Evolutionary conservation across 2,797 vertebrate species (phyloP).

Genomic region (Dipus sagitta): DNA sequence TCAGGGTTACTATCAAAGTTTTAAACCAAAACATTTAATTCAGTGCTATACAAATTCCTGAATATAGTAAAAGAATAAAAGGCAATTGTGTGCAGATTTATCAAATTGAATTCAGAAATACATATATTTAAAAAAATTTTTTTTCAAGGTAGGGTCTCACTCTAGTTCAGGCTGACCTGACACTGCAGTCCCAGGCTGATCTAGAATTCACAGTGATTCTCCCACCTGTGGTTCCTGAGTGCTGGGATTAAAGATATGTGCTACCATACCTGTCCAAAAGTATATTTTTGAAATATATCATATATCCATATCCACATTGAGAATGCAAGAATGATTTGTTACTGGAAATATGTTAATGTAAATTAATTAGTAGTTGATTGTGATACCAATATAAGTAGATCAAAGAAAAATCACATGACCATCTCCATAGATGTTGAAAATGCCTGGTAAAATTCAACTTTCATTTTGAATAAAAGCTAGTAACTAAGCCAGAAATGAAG

Average conservation of each 20-base stretch:
- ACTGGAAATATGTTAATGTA: background rate
- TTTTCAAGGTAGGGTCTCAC: no score
- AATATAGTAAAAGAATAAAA: background rate
- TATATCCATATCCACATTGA: background rate
- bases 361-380: background rate
- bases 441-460: background rate
- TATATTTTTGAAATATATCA: background rate
- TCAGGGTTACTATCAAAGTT: background rate
- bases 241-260: no score
- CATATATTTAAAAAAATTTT: background rate
- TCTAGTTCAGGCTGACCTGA: no score
- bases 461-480: background rate
- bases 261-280: background rate
- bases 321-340: background rate
- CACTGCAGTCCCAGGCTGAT: no score
- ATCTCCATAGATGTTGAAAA: background rate
- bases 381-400: background rate
- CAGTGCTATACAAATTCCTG: background rate
- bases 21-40: background rate
- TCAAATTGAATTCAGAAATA: slow-evolving; percentile 3
- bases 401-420: background rate
- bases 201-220: no score
- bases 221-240: no score
- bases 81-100: background rate
- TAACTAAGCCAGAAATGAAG: background rate